Conservation (phyloP, 2,113 vertebrate species). For the Psophia crepitans region DNA sequence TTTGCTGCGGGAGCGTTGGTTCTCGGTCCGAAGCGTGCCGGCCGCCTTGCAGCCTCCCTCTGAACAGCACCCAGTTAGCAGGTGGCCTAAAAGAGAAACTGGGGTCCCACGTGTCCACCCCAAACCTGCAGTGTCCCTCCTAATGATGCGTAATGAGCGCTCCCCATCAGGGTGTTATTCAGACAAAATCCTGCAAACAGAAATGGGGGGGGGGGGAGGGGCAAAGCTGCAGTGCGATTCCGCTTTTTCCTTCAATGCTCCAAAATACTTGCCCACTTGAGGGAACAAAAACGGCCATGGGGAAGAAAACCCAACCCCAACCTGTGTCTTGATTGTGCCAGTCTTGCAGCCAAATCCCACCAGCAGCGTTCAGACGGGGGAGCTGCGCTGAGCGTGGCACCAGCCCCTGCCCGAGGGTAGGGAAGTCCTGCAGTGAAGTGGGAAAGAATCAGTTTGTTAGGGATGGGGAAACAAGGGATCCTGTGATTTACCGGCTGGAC, state of each 20-base stretch:
- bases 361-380: not conserved
- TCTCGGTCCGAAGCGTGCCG: not conserved
- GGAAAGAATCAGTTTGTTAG: not conserved
- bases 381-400: not conserved
- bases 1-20: accelerated
- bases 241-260: not conserved
- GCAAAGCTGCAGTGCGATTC: not conserved
- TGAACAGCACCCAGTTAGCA: not conserved
- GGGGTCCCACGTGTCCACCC: not conserved
- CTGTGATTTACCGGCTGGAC: not conserved
- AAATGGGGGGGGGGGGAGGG: not conserved
- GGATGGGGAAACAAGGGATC: no score
- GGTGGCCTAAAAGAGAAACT: not conserved
- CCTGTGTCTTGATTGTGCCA: not conserved
- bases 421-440: no score
- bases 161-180: not conserved
- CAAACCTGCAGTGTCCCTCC: not conserved
- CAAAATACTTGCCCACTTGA: not conserved
- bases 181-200: not conserved
- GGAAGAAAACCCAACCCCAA: not conserved
- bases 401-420: not conserved
- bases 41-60: not conserved
- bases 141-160: no score
- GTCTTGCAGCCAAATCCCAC: not conserved
- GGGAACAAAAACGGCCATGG: not conserved